Evolutionary conservation across 2,888 invertebrate genomes (phyloP).

Genomic region (Archaeoteleia sp.): DNA sequence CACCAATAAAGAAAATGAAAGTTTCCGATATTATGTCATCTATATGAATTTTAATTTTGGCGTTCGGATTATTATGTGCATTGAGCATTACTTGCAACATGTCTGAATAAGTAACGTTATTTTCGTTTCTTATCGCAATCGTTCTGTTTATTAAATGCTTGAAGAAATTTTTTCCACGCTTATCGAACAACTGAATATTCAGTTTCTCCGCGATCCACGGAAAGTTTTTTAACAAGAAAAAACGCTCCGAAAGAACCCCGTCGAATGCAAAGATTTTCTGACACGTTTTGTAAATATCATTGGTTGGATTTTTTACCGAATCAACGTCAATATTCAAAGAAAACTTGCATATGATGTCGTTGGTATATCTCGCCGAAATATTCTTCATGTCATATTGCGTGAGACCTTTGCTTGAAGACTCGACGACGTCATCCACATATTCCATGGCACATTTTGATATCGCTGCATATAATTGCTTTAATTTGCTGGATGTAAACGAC

Average conservation of each 20-base stretch:
- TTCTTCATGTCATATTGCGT: conserved; percentile 65
- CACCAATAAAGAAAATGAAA: conserved; percentile 65
- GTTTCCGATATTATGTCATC: conserved; percentile 74
- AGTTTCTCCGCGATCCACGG: conserved; percentile 38
- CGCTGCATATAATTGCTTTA: conserved; percentile 69
- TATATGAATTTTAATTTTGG: conserved; percentile 55
- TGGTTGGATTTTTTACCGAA: conserved; percentile 63
- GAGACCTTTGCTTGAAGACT: too few species aligned
- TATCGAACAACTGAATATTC: conserved; percentile 29
- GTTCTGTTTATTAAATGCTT: conserved; percentile 32
- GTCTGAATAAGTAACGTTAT: conserved; percentile 74
- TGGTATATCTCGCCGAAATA: conserved; percentile 63
- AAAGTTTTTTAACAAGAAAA: conserved; percentile 40
- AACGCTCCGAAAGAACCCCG: conserved; percentile 17
- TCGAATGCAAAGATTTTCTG: conserved; percentile 48
- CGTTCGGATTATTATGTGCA: conserved; percentile 50
- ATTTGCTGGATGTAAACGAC: conserved; percentile 78
- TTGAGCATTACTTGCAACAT: conserved; percentile 79
- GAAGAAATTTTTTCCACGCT: conserved; percentile 51
- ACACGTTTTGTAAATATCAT: conserved; percentile 64
- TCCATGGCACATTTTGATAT: too few species aligned
- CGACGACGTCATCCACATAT: too few species aligned
- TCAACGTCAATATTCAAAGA: conserved; percentile 65
- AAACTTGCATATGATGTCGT: conserved; percentile 67
- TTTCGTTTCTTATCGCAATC: conserved; percentile 53